Percentiles rank a stretch among this genome's conserved stretches.
Evolutionary conservation across 2,113 vertebrate genomes (phyloP).

Genomic region (Sinocyclocheilus anophthalmus): DNA sequence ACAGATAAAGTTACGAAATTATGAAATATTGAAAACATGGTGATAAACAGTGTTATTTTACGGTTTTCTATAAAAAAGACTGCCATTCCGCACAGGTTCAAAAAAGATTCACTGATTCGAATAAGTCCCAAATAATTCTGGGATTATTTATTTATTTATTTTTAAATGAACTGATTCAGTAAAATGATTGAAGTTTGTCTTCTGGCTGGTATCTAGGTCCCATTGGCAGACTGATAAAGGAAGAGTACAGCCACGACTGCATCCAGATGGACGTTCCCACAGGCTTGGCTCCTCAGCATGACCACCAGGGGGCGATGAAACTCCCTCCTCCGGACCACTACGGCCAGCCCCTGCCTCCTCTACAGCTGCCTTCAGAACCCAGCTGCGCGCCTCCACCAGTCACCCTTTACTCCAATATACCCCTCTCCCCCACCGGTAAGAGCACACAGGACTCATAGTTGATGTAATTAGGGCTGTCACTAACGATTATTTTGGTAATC

Average conservation of each 20-base stretch:
- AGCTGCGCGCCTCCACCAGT: conserved; percentile 61
- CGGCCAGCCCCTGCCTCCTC: conserved; percentile 68
- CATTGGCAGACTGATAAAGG: conserved; percentile 72
- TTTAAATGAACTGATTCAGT: neutral
- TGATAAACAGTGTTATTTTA: no score
- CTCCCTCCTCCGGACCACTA: conserved; percentile 72
- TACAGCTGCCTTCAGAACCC: conserved; percentile 65
- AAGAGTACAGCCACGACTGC: conserved; percentile 76
- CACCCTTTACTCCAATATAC: conserved; percentile 68
- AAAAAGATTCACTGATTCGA: neutral
- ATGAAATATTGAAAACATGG: no score
- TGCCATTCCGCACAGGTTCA: neutral
- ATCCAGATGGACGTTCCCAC: conserved; percentile 71
- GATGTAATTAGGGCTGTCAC: no score
- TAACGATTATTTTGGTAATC: no score
- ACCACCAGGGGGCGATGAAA: conserved; percentile 68
- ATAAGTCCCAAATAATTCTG: neutral
- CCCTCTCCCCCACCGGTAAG: conserved; percentile 71
- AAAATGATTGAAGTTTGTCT: neutral
- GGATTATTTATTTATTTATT: neutral
- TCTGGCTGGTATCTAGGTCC: conserved; percentile 39
- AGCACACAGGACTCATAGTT: neutral
- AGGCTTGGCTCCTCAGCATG: conserved; percentile 62
- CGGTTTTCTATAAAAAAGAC: no score
- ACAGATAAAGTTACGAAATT: no score